Conservation (phyloP, 2,797 vertebrate genomes). For the Alosa sapidissima region DNA sequence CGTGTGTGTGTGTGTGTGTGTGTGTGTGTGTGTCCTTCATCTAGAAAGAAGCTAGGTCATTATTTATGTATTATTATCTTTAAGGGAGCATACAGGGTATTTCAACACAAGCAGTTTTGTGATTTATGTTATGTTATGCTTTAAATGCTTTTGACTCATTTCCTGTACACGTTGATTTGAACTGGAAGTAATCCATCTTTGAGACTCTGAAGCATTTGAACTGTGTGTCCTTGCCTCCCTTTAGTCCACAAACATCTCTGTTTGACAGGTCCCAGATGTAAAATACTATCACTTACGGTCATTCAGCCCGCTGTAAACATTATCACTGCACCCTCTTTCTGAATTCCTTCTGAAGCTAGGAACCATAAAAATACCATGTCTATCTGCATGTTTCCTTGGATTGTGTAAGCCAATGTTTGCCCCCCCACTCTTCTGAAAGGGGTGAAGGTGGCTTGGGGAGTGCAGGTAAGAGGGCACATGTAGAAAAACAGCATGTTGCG, state of each 20-base stretch:
- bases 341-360: neutral
- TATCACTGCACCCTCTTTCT: neutral
- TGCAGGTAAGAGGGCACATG: neutral
- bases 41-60: neutral
- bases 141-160: neutral
- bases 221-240: neutral
- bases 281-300: neutral
- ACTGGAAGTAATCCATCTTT: neutral
- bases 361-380: neutral
- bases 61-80: no score
- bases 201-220: neutral
- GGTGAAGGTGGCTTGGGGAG: neutral
- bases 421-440: neutral
- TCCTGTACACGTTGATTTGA: neutral
- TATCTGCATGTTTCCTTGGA: neutral
- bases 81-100: neutral
- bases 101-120: neutral
- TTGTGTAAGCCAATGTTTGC: constrained; percentile 6
- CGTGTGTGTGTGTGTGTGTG: neutral
- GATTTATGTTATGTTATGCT: no score
- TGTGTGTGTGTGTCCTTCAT: neutral
- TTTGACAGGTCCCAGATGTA: neutral
- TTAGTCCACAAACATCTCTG: neutral
- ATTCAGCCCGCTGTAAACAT: neutral
- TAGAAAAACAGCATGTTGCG: neutral